Percentiles rank a stretch among this genome's conserved stretches.
These are phyloP conservation scores for Temnothorax unifasciatus DNA, from an alignment of 2,888 invertebrate genomes.

Conservation along the genomic window DNA sequence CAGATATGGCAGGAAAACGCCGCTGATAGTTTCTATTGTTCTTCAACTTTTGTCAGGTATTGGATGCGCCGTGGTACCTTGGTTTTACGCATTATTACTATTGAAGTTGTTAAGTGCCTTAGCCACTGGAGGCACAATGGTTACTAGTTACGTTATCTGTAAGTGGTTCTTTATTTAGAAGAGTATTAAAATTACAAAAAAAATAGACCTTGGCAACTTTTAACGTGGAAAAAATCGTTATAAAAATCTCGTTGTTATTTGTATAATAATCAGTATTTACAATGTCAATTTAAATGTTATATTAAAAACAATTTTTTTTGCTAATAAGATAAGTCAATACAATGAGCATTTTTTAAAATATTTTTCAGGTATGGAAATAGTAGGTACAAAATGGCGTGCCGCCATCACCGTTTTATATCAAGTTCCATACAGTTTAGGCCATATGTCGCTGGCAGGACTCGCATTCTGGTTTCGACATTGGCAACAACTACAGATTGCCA, in stretches of 20 bases:
- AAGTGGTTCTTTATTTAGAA: constrained; percentile 71
- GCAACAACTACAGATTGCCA: constrained; percentile 90
- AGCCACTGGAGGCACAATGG: constrained; percentile 94
- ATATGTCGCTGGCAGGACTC: constrained; percentile 89
- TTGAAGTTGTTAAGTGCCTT: constrained; percentile 91
- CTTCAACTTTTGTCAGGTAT: constrained; percentile 92
- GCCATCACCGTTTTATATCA: constrained; percentile 90
- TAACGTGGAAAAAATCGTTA: neutral
- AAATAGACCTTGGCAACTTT: neutral
- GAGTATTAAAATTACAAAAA: neutral
- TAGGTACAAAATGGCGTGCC: constrained; percentile 87
- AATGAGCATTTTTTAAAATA: neutral
- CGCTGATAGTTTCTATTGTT: constrained; percentile 91
- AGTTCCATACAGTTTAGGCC: constrained; percentile 91
- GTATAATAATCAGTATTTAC: neutral
- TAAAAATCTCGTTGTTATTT: too few relatives aligned
- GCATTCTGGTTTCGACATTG: constrained; percentile 90
- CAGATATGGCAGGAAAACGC: constrained; percentile 92
- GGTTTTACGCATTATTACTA: constrained; percentile 89
- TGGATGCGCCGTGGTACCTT: constrained; percentile 90
- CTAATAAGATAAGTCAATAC: neutral
- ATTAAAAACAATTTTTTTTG: neutral
- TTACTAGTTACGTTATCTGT: constrained; percentile 89
- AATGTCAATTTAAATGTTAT: neutral
- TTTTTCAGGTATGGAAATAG: constrained; percentile 86